phyloP scores from a whole-genome alignment of 53 echinoderm and acorn worm species.

The Henricia sp. region DNA sequence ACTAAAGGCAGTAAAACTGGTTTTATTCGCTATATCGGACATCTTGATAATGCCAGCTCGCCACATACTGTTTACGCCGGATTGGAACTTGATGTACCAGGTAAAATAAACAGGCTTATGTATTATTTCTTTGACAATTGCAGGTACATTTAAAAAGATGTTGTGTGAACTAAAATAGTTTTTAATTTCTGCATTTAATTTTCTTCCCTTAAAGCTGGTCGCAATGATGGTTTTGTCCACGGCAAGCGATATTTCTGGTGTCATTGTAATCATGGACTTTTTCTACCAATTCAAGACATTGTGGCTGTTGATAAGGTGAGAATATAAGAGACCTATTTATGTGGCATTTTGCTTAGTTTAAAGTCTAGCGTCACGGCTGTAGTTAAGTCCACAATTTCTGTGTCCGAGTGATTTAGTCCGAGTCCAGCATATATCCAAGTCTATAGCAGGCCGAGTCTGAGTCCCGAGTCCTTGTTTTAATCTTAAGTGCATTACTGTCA shows the following conservation, averaged over 20 bases:
- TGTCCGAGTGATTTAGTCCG: no score
- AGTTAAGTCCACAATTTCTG: neutral
- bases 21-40: conserved; percentile 81
- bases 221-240: conserved; percentile 79
- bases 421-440: no score
- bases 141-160: neutral
- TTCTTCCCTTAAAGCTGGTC: conserved; percentile 71
- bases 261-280: conserved; percentile 81
- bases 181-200: neutral
- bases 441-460: no score
- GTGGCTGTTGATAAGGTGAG: conserved; percentile 77
- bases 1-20: conserved; percentile 80
- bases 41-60: conserved; percentile 61
- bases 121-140: neutral
- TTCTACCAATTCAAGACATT: conserved; percentile 83
- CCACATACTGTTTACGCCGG: conserved; percentile 72
- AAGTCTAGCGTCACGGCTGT: neutral
- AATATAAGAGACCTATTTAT: neutral
- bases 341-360: neutral
- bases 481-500: no score
- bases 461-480: no score
- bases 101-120: conserved; percentile 17
- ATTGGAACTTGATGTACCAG: conserved; percentile 82
- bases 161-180: neutral
- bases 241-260: conserved; percentile 91